phyloP scores from a whole-genome alignment of 2,888 invertebrate genomes.

The Folsomia candida region DNA sequence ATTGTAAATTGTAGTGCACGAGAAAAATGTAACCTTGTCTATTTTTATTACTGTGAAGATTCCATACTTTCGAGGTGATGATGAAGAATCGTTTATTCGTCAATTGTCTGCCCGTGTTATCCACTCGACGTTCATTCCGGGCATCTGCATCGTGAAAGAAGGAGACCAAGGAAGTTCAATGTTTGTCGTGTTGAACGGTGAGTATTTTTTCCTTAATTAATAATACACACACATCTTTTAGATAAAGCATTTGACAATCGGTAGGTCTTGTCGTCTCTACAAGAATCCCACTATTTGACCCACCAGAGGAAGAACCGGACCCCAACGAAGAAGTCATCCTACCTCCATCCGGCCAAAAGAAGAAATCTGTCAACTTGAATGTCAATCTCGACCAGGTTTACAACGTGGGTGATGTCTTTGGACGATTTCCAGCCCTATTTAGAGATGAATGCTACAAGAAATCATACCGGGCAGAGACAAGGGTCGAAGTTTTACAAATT shows the following conservation, averaged over 20 bases:
- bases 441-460: conserved; percentile 39
- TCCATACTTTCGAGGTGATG: conserved; percentile 22
- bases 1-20: too few relatives aligned
- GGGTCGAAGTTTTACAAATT: conserved; percentile 39
- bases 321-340: too few relatives aligned
- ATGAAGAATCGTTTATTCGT: conserved; percentile 33
- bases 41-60: conserved; percentile 2
- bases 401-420: conserved; percentile 40
- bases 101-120: conserved; percentile 32
- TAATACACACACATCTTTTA: too few relatives aligned
- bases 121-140: conserved; percentile 40
- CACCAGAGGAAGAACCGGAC: not conserved
- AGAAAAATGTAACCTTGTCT: not conserved
- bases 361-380: too few relatives aligned
- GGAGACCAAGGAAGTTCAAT: conserved; percentile 41
- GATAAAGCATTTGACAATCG: too few relatives aligned
- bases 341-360: too few relatives aligned
- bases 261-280: conserved; percentile 30
- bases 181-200: conserved; percentile 44
- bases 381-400: too few relatives aligned
- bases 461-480: conserved; percentile 41
- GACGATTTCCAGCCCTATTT: conserved; percentile 39
- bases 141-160: conserved; percentile 40
- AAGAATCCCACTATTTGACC: too few relatives aligned
- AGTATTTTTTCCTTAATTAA: too few relatives aligned